These are phyloP conservation scores for Sapajus apella DNA, from an alignment of 2,113 vertebrate genomes.

Conservation along the genomic window DNA sequence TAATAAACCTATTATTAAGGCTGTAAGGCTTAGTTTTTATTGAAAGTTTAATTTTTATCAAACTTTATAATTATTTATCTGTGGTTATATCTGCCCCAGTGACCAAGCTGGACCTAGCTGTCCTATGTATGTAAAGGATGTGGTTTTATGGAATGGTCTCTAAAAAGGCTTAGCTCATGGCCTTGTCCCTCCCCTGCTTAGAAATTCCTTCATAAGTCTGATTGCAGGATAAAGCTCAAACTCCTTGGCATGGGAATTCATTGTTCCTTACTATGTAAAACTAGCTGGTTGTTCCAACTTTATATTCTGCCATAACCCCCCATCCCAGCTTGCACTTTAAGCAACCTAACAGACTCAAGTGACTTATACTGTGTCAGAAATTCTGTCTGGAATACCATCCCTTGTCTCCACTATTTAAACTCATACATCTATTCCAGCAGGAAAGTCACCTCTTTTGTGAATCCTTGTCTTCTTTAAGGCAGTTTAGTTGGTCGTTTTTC, in stretches of 20 bases:
- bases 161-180: background rate
- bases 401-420: background rate
- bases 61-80: conserved; percentile 4
- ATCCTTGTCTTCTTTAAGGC: background rate
- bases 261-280: background rate
- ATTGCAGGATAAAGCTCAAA: background rate
- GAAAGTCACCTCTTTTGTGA: background rate
- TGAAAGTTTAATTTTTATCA: conserved; percentile 45
- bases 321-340: background rate
- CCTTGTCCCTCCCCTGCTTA: background rate
- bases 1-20: conserved; percentile 22
- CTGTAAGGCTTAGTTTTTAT: background rate
- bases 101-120: background rate
- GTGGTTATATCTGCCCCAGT: background rate
- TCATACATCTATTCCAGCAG: background rate
- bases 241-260: background rate
- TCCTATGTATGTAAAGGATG: background rate
- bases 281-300: background rate
- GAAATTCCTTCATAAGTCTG: background rate
- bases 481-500: background rate
- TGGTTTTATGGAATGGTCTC: background rate
- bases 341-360: background rate
- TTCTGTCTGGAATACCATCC: background rate
- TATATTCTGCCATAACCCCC: background rate
- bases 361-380: conserved; percentile 1